A percentile compares a stretch with the other conserved stretches of the same genome.
Conservation (phyloP, 2,113 vertebrate genomes). For the Ardeotis arabs region DNA sequence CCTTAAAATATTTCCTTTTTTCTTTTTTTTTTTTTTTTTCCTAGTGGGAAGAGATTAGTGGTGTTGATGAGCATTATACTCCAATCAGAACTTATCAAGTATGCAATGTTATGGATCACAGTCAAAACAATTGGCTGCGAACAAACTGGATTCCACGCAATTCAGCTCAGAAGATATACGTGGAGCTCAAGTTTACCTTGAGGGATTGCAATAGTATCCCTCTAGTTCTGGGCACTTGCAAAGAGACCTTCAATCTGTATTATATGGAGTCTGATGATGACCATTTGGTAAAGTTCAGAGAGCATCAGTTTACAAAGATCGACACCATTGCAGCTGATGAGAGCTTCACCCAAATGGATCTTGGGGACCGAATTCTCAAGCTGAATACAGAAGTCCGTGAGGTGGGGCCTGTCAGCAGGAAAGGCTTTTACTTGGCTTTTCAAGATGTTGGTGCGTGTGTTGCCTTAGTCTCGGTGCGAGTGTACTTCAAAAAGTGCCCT, state of each 20-base stretch:
- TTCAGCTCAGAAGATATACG: constrained; percentile 96
- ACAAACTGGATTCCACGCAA: constrained; percentile 97
- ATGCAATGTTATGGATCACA: constrained; percentile 99
- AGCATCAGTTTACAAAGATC: constrained; percentile 94
- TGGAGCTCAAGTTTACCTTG: constrained; percentile 97
- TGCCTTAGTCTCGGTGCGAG: constrained; percentile 86
- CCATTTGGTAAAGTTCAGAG: constrained; percentile 89
- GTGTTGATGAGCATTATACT: constrained; percentile 97
- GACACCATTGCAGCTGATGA: constrained; percentile 98
- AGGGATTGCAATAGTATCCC: constrained; percentile 99
- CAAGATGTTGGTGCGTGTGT: constrained; percentile 88
- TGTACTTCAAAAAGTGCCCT: constrained; percentile 98
- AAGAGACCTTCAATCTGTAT: constrained; percentile 98
- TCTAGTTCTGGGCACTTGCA: constrained; percentile 94
- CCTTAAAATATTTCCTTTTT: neutral
- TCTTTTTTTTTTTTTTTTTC: neutral
- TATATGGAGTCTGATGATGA: constrained; percentile 96
- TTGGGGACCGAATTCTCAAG: constrained; percentile 96
- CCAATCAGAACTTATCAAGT: constrained; percentile 98
- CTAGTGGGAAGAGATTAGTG: constrained; percentile 99
- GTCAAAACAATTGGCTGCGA: constrained; percentile 98
- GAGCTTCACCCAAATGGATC: constrained; percentile 98
- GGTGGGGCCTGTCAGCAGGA: constrained; percentile 91
- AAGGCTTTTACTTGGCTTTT: constrained; percentile 97
- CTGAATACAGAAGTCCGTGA: constrained; percentile 96